Conservation (phyloP, 2,113 vertebrate genomes). For the Glareola pratincola region DNA sequence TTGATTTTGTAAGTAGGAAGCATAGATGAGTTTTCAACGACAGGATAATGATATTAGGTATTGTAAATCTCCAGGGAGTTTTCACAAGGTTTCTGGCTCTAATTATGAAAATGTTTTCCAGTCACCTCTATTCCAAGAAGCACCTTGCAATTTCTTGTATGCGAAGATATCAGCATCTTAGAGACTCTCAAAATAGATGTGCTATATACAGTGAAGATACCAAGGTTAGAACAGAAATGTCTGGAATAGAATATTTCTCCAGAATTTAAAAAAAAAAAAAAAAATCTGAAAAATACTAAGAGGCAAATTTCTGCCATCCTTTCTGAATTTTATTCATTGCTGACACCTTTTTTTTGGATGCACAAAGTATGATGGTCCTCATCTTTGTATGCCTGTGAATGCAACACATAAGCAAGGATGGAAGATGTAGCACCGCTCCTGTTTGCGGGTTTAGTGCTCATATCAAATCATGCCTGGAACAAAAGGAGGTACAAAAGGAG, state of each 20-base stretch:
- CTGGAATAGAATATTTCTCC: background rate
- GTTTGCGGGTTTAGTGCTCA: background rate
- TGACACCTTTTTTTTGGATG: background rate
- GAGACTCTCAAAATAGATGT: background rate
- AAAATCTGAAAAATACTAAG: background rate
- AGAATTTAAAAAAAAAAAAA: background rate
- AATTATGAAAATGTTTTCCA: background rate
- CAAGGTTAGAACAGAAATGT: background rate
- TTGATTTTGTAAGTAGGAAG: background rate
- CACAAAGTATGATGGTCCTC: background rate
- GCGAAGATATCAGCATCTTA: background rate
- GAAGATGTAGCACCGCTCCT: background rate
- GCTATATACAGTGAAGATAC: background rate
- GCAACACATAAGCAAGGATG: background rate
- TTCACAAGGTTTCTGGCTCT: background rate
- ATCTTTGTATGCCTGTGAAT: background rate
- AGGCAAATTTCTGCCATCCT: background rate
- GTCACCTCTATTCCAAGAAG: background rate
- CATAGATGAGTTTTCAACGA: background rate
- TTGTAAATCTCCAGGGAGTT: background rate
- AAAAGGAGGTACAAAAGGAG: background rate
- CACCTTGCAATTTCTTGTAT: background rate
- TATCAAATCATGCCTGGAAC: background rate
- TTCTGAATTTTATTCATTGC: background rate
- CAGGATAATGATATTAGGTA: background rate